phyloP scores from a whole-genome alignment of 2,797 vertebrate genomes.

The Coreius guichenoti region DNA sequence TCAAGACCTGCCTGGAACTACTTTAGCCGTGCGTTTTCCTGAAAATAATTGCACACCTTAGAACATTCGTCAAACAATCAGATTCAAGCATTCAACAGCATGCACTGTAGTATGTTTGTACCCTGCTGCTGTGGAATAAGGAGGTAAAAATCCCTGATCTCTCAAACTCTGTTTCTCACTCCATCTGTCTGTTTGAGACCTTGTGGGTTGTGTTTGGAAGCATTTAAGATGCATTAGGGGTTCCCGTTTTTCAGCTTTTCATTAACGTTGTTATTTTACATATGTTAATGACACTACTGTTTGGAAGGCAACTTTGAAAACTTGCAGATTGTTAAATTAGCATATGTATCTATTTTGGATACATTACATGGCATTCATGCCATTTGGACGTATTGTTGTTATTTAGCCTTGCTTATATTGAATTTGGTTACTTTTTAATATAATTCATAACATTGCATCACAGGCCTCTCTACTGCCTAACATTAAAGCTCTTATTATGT shows the following conservation, averaged over 20 bases:
- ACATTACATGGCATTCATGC: background rate
- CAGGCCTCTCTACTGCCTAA: background rate
- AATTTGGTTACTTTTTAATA: background rate
- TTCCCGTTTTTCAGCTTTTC: background rate
- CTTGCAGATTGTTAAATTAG: constrained; percentile 20
- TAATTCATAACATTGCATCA: background rate
- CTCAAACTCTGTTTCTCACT: background rate
- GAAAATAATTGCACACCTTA: no score
- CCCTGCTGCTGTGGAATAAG: background rate
- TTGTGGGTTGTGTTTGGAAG: constrained; percentile 12
- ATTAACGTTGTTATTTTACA: constrained; percentile 9
- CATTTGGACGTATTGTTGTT: background rate
- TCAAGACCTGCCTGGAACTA: no score
- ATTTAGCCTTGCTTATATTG: background rate
- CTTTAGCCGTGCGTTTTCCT: no score
- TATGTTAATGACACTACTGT: constrained; percentile 7
- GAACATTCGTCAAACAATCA: no score
- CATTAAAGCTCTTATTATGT: constrained; percentile 6
- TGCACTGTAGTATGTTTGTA: no score
- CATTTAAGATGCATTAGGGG: constrained; percentile 11
- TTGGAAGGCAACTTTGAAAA: constrained; percentile 3
- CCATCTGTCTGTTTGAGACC: constrained; percentile 14
- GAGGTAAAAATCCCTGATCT: constrained; percentile 18
- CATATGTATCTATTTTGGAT: background rate
- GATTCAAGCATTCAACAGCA: no score